Percentiles rank a stretch among this genome's conserved stretches.
phyloP scores from a whole-genome alignment of 2,888 invertebrate species.

The Elaeidobius kamerunicus region DNA sequence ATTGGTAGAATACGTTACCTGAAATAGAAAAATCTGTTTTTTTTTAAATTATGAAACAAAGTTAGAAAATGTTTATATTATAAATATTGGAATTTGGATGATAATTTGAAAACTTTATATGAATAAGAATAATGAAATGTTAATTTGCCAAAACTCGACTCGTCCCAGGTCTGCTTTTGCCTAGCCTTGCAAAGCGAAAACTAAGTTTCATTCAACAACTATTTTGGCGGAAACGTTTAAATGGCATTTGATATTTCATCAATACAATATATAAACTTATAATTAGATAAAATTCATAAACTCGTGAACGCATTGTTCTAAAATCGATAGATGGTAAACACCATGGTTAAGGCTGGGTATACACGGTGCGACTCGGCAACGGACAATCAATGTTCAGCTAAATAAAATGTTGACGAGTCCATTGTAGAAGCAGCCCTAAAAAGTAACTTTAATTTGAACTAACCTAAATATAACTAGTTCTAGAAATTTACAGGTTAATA shows the following conservation, averaged over 20 bases:
- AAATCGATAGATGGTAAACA: conserved; percentile 45
- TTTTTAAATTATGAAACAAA: too few species aligned
- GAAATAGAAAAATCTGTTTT: too few species aligned
- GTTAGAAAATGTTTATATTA: too few species aligned
- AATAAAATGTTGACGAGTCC: neutral
- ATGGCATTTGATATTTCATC: conserved; percentile 43
- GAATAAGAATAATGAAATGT: too few species aligned
- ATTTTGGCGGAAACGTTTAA: conserved; percentile 49
- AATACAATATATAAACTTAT: conserved; percentile 48
- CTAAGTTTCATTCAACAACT: conserved; percentile 49
- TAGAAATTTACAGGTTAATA: conserved; percentile 52
- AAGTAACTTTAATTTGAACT: conserved; percentile 32
- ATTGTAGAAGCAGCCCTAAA: conserved; percentile 10
- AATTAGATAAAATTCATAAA: conserved; percentile 50
- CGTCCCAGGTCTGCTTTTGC: conserved; percentile 39
- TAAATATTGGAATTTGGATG: too few species aligned
- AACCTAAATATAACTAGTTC: conserved; percentile 41
- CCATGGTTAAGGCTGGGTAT: conserved; percentile 8
- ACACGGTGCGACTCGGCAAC: neutral
- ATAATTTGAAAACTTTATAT: neutral
- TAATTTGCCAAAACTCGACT: conserved; percentile 28
- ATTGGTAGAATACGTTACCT: too few species aligned
- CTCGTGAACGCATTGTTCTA: conserved; percentile 48
- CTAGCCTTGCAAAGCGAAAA: conserved; percentile 47
- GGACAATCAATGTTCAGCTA: neutral